Evolutionary conservation across 2,797 vertebrate species (phyloP), one percentile per base, ranked within the genome.

Genomic region (Naso thynnoides): DNA sequence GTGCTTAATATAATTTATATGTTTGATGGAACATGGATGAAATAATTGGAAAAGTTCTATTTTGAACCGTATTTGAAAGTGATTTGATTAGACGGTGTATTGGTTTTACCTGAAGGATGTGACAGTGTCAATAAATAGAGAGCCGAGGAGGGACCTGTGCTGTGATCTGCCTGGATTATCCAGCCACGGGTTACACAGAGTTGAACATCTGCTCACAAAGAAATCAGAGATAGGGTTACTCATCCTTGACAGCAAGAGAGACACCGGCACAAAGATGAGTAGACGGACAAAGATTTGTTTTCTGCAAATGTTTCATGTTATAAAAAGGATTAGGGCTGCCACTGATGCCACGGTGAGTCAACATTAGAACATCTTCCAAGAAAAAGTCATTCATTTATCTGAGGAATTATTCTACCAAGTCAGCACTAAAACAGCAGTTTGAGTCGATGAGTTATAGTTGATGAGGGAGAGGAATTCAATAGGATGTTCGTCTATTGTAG

Each of bases 171-270:
- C 60, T 56, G 76, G 80, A 83, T 87, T 80, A 36, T 69, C 26
- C 57, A 55, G 74, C 75, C 9, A 36, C 85, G 79, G 84, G 79
- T 81, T 86, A 87, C n/a, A 67, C 65, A 83, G 79, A 89, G 89
- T 83, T 90, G 80, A 92, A 91, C 91, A 91, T 92, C 89, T 93
- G 86, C 77, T 60, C 78, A 70, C 61, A 55, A 71, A 84, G 78
- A 76, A 61, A 60, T 76, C 59, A 78, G 60, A 81, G 60, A 88
- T 85, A 81, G 69, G 78, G 75, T 90, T 84, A 84, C 76, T 76
- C 70, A 77, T 84, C 72, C 68, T 47, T 55, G 65, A 71, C 68
- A 85, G 58, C 33, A 45, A 26, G 19, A 70, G 4, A 8, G 29
- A 60, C 26, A 61, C 1, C n/a, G 63, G 61, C 18, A 64, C 38